phyloP scores from a whole-genome alignment of 2,113 vertebrate species.

The Pseudopodoces humilis region DNA sequence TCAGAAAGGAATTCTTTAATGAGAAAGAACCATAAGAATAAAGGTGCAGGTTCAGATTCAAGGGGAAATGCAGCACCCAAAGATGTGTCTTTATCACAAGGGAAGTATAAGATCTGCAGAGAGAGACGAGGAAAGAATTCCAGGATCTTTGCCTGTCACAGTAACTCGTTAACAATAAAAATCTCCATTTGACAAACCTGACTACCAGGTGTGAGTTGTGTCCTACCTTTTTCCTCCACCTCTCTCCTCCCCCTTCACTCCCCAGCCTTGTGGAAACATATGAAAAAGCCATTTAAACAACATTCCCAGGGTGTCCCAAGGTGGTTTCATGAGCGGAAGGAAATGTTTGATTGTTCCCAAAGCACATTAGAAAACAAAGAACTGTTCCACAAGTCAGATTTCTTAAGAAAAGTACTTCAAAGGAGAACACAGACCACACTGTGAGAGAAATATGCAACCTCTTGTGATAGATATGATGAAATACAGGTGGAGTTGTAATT shows the following conservation, averaged over 20 bases:
- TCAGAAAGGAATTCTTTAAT: background rate
- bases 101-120: background rate
- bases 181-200: background rate
- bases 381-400: background rate
- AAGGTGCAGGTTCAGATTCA: background rate
- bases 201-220: background rate
- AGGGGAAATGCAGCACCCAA: background rate
- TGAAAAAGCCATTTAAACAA: background rate
- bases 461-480: background rate
- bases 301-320: background rate
- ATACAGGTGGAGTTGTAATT: background rate
- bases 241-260: conserved; percentile 1
- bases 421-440: background rate
- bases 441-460: background rate
- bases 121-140: background rate
- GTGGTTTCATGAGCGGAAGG: background rate
- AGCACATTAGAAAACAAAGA: conserved; percentile 10
- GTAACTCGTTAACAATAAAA: accelerated
- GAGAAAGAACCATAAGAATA: background rate
- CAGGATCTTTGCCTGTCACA: background rate
- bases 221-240: background rate
- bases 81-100: background rate
- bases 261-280: background rate
- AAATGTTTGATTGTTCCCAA: conserved; percentile 15
- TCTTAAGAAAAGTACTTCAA: background rate